Base-by-base conservation (phyloP, 92 coral and sea anemone genomes). In the Heliopora coerulea region DNA sequence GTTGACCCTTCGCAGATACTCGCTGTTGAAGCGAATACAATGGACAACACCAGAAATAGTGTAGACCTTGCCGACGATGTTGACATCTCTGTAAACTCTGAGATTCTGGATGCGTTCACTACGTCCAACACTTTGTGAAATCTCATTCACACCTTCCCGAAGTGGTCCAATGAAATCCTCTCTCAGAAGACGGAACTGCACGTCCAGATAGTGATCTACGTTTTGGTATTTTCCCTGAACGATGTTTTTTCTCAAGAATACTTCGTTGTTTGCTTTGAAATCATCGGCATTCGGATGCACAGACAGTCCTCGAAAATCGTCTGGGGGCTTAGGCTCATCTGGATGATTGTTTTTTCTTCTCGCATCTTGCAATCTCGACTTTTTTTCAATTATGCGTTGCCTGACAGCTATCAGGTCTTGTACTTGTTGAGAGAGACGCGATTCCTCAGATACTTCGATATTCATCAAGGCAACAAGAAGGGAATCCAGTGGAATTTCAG, bases 91-190 rank as follows among this genome's bases (percentile, higher is more conserved):
- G 73, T 91, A 91, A 31, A 89, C 68, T 54, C 85, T 66, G 13
- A 91, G 86, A 65, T 91, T 83, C 54, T 91, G 90, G 25, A 42
- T 68, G 46, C 93, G 83, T 32, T 78, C 59, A 13, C 73, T 72
- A 33, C 80, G 80, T 26, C 87, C 86, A 28, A 75, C 66, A 8
- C 84, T 68, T 59, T 58, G 64, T 18, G 57, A 67, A 30, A 91
- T 83, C 62, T 91, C 97, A 56, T 75, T 78, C 30, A 91, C 89
- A 41, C 97, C 97, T 21, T 84, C 89, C 32, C 97, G 86, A 9
- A 91, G 86, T 5, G 97, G 97, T 31, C 89, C 83, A 19, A 91
- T 83, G 62, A 91, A 91, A 35, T 91, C 97, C 49, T 91, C 97
- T 39, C 91, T 79, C 17, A 88, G 81, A 8, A 91, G 82, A 27